Evolutionary conservation across 2,888 invertebrate species (phyloP), one percentile per base, ranked within the genome.

Genomic region (Hesperia comma): DNA sequence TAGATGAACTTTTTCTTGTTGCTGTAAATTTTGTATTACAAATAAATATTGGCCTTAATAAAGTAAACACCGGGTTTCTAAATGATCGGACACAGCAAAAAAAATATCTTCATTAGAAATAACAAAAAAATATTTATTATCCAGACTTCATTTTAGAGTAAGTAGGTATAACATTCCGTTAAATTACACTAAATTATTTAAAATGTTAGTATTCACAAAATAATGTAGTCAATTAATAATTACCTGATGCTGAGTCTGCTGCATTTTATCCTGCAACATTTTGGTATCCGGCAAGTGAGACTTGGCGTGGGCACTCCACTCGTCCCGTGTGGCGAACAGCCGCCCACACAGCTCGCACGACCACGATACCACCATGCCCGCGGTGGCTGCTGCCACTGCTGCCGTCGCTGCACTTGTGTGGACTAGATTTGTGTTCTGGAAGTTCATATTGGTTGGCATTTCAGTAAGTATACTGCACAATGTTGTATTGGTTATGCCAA

Each of bases 241-340:
- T 74, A 90, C 91, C 85, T 91, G 88, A 73, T 92, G 90, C 74
- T 90, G 90, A 63, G 88, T 84, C 69, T 93, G 91, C 70, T 92
- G 91, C 85, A 90, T 91, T 73, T 91, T 89, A 70, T 92, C 93
- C 72, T 92, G 90, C 62, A 92, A 76, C 64, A 93, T 77, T 70
- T 93, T 93, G 37, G 77, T 91, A 71, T 93, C 95, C 55, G 95
- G 95, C 71, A 95, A 86, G 81, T 95, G 95, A 68, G 95, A 94
- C 89, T 96, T 95, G 66, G 96, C 96, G 79, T 96, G 96, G 32
- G 95, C 94, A 69, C 94, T 95, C 96, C 96, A 96, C 80, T 96
- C 96, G 78, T 96, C 96, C 71, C 96, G 91, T 21, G 95, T 95
- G 6, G 95, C 94, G 80, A 96, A 94, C 83, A 95, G 93, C 72